These are phyloP conservation scores for Aethes cnicana DNA, from an alignment of 2,888 invertebrate genomes.

Conservation along the genomic window DNA sequence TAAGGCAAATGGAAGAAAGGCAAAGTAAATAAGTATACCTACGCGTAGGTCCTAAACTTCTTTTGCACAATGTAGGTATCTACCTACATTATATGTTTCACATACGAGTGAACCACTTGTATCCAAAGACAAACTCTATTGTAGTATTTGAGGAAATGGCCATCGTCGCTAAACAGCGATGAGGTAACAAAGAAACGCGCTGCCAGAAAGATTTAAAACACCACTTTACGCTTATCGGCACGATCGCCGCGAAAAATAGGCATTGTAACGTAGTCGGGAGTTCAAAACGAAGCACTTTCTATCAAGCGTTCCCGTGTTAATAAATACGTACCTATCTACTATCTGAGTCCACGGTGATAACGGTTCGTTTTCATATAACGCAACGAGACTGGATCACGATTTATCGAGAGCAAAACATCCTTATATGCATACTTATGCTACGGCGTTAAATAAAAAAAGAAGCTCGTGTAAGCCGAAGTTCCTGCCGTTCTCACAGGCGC, in stretches of 20 bases:
- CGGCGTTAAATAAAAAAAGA: slow-evolving; percentile 52
- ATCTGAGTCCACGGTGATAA: slow-evolving; percentile 51
- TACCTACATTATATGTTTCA: slow-evolving; percentile 50
- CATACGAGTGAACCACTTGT: slow-evolving; percentile 38
- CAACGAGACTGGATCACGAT: slow-evolving; percentile 25
- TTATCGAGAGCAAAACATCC: slow-evolving; percentile 41
- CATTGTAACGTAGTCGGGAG: slow-evolving; percentile 59
- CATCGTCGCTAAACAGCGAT: slow-evolving; percentile 57
- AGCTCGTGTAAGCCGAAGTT: slow-evolving; percentile 45
- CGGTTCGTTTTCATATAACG: slow-evolving; percentile 37
- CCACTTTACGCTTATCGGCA: slow-evolving; percentile 58
- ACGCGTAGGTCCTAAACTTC: slow-evolving; percentile 21
- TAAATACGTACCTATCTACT: too few relatives aligned
- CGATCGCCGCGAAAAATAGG: slow-evolving; percentile 58
- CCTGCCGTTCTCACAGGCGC: slow-evolving; percentile 70
- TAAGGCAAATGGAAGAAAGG: not conserved
- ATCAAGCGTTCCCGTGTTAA: slow-evolving; percentile 47
- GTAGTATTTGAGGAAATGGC: slow-evolving; percentile 57
- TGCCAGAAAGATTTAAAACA: slow-evolving; percentile 61
- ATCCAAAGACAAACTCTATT: slow-evolving; percentile 62
- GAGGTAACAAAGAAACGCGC: slow-evolving; percentile 62
- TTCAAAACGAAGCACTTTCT: slow-evolving; percentile 59
- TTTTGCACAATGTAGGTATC: too few relatives aligned
- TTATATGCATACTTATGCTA: slow-evolving; percentile 44
- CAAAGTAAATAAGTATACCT: not conserved